phyloP scores from a whole-genome alignment of 2,113 vertebrate genomes.

The Sander lucioperca region DNA sequence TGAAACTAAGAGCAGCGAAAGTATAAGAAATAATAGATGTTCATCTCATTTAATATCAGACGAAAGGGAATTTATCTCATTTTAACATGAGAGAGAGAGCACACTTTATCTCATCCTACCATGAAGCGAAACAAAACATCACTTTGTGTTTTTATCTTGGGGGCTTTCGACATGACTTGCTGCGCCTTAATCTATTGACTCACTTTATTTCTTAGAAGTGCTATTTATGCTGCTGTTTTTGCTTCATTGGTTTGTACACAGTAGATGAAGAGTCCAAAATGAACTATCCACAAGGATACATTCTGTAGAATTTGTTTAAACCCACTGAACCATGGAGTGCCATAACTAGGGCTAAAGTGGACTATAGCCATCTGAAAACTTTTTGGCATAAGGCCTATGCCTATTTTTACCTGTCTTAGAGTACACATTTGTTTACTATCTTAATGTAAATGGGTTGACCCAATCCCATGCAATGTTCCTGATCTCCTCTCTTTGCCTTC shows the following conservation, averaged over 20 bases:
- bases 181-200: conserved; percentile 29
- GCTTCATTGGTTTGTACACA: conserved; percentile 44
- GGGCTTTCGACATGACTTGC: conserved; percentile 22
- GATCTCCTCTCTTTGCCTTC: conserved; percentile 43
- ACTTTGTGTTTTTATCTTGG: conserved; percentile 19
- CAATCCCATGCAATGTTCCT: conserved; percentile 22
- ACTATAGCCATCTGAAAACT: conserved; percentile 22
- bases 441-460: not conserved
- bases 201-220: conserved; percentile 59
- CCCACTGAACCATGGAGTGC: conserved; percentile 27
- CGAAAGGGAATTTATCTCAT: conserved; percentile 2
- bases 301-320: conserved; percentile 52
- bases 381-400: not conserved
- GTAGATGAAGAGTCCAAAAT: conserved; percentile 41
- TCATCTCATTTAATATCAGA: not conserved
- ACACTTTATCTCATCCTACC: conserved; percentile 26
- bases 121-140: conserved; percentile 43
- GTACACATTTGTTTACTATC: not conserved
- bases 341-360: conserved; percentile 15
- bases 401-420: conserved; percentile 1
- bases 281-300: conserved; percentile 37
- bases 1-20: conserved; percentile 1
- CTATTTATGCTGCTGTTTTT: conserved; percentile 56
- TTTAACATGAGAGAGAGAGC: conserved; percentile 9
- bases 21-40: not conserved